A percentile compares a stretch with the other conserved stretches of the same genome.
Evolutionary conservation across 1,140 invertebrate species (phyloP).

Genomic region (Caenorhabditis brenneri): DNA sequence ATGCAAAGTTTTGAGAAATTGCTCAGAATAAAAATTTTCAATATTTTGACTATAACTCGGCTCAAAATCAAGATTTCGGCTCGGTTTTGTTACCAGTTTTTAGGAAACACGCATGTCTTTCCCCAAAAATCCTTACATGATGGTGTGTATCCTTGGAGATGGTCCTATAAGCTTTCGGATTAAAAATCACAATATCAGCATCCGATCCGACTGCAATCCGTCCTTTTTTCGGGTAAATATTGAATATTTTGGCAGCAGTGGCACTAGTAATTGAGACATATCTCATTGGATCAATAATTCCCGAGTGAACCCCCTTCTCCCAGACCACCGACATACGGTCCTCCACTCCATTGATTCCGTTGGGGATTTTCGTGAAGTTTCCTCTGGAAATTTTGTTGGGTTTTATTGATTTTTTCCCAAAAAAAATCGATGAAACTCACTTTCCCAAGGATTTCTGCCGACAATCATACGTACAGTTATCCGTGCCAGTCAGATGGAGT

Average conservation of each 20-base stretch:
- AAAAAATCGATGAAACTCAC: constrained; percentile 67
- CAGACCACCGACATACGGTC: constrained; percentile 95
- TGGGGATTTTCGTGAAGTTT: constrained; percentile 93
- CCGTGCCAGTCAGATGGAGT: constrained; percentile 88
- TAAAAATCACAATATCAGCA: constrained; percentile 96
- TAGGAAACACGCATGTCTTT: neutral
- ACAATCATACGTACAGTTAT: constrained; percentile 92
- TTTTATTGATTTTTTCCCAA: neutral
- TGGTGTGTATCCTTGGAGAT: constrained; percentile 92
- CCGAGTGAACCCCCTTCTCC: constrained; percentile 81
- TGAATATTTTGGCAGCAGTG: neutral
- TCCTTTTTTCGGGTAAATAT: neutral
- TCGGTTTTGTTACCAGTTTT: neutral
- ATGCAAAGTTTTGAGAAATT: too few relatives aligned
- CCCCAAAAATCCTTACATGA: constrained; percentile 72
- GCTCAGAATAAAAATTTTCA: too few relatives aligned
- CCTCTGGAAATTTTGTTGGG: neutral
- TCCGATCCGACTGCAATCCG: constrained; percentile 82
- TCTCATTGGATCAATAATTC: constrained; percentile 83
- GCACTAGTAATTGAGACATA: constrained; percentile 93
- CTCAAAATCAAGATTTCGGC: too few relatives aligned
- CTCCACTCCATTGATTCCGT: constrained; percentile 95
- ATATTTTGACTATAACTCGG: too few relatives aligned
- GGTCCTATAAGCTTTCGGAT: constrained; percentile 81
- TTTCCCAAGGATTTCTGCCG: constrained; percentile 88